phyloP scores from a whole-genome alignment of 2,797 vertebrate genomes.

The Pangasius mekongensis region DNA sequence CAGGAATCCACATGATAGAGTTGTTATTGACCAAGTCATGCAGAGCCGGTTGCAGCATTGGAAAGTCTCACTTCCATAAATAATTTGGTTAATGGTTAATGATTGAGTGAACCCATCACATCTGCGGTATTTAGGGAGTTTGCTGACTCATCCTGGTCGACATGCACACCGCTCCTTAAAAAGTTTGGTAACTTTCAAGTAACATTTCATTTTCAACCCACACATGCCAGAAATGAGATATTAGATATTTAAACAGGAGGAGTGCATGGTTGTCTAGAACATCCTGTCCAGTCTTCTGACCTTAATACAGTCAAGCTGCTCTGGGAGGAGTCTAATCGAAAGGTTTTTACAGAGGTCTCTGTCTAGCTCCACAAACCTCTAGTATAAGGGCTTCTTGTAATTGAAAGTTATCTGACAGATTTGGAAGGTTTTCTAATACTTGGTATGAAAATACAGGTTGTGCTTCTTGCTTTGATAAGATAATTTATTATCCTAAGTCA shows the following conservation, averaged over 20 bases:
- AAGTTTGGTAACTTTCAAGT: background rate
- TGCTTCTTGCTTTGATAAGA: background rate
- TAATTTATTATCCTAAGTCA: background rate
- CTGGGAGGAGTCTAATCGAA: background rate
- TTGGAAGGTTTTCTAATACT: background rate
- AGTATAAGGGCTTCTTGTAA: background rate
- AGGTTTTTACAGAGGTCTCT: conserved; percentile 3
- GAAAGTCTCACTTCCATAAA: conserved; percentile 24
- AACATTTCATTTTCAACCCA: background rate
- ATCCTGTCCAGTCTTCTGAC: conserved; percentile 2
- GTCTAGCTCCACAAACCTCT: background rate
- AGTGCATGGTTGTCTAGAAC: conserved; percentile 2
- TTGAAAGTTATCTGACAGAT: background rate
- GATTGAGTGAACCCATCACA: conserved; percentile 40
- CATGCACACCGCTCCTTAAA: conserved; percentile 7
- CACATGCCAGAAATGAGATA: background rate
- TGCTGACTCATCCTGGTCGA: conserved; percentile 24
- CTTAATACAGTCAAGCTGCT: background rate
- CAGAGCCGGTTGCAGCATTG: background rate
- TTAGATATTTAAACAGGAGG: background rate
- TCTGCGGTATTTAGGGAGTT: conserved; percentile 41
- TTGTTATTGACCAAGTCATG: conserved; percentile 32
- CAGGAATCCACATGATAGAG: conserved; percentile 14
- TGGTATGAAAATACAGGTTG: background rate
- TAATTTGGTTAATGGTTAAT: conserved; percentile 48